Base-by-base conservation (phyloP, 2,888 invertebrate species). In the Stenichneumon culpator region DNA sequence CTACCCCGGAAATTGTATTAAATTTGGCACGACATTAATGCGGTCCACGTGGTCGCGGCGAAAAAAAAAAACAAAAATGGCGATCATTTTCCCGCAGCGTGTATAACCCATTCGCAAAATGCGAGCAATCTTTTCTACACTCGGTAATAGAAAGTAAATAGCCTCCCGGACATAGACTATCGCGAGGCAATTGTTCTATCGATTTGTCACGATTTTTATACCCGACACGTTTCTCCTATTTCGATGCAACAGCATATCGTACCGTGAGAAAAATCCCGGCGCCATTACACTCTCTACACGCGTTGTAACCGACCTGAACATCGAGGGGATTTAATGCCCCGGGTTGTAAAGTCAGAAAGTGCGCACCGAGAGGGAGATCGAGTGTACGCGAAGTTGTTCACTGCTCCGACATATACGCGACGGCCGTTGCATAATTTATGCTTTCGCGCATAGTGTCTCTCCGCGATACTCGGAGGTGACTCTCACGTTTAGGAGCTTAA, bases 351-450 rank as follows among this genome's bases (percentile, higher is more conserved):
- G 80, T 86, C 85, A 83, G 80, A 86, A 75, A 86, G 72, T 81
- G 57, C 63, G 80, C 39, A 67, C 28, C 54, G 69, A 68, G 63
- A 52, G 9, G 39, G 67, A 70, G 39, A 39, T 67, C 32, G 73
- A 83, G 52, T 67, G 65, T 77, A 50, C 75, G 75, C 75, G 11
- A 60, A 85, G 72, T 86, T 80, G 82, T 80, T 79, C 77, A 54
- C 67, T 86, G 84, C 81, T 81, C 79, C 78, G 82, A 80, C 79
- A 67, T 79, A 68, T 79, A 72, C 85, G 82, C 79, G 82, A 86
- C 85, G 85, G 77, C 72, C 81, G 79, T 83, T 87, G 84, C 84
- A 88, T 87, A 88, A 88, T 88, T 88, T 87, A 88, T 83, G 77
- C 54, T 80, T 77, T 81, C 65, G 78, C 73, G 68, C 44, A 79